Base-by-base conservation (phyloP, 2,113 vertebrate genomes). In the Pteronura brasiliensis region DNA sequence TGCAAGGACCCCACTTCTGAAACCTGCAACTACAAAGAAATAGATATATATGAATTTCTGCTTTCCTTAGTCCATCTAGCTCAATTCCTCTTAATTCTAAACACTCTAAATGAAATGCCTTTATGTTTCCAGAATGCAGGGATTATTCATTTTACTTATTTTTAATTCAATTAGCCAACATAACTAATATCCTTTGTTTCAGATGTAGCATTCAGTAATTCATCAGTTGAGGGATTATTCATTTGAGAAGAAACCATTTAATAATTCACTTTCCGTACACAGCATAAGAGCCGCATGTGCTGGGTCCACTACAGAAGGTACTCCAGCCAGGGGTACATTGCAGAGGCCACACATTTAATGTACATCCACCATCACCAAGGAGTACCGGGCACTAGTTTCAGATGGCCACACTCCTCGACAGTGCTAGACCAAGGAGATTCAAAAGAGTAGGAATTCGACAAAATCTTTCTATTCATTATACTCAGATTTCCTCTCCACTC, bases 11-110 rank as follows among this genome's bases (percentile, higher is more conserved):
- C 49, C 69, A 88, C 55, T 57, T 84, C 27, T 76, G 10, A 92
- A 61, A 89, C 17, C 57, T 92, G 49, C 72, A 77, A 39, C 25
- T 67, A 88, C 47, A 87, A 93, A 94, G 84, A 93, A 85, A 91
- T 4, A 23, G 20, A 3, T 74, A 65, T 63, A 57, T 18, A 74
- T 23, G 31, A 85, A 57, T 85, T 86, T 55, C 31, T 36, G 47
- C 23, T 61, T 93, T 90, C 25, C 31, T 89, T 82, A 67, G 39
- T 89, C n/a, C n/a, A n/a, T n/a, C n/a, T 93, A 76, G 82, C 80
- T 90, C 90, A 57, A 59, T 88, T 44, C 25, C 42, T 93, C 72
- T 96, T 85, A 81, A 93, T 92, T 91, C 34, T 79, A 96, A 95
- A 34, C 42, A 92, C 3, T 77, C 52, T 90, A 90, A 55, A 90